phyloP scores from a whole-genome alignment of 2,113 vertebrate genomes.

The Microcebus tavaratra region DNA sequence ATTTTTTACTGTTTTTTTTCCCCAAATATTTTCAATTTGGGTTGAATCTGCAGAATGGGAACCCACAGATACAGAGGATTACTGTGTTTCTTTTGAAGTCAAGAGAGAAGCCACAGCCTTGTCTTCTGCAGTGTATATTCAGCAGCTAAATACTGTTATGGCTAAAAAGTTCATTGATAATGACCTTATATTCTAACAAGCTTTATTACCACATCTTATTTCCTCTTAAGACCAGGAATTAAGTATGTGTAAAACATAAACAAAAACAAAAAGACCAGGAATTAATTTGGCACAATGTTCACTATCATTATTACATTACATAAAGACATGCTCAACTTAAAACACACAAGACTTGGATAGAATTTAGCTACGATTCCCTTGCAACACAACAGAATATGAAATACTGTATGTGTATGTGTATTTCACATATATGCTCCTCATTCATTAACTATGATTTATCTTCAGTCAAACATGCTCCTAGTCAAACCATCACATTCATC shows the following conservation, averaged over 20 bases:
- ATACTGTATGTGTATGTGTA: not conserved
- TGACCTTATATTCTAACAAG: not conserved
- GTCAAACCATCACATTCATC: not conserved
- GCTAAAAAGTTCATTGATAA: not conserved
- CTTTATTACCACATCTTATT: not conserved
- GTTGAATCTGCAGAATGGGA: too few relatives aligned
- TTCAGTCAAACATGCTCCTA: not conserved
- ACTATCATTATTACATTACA: not conserved
- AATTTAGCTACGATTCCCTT: not conserved
- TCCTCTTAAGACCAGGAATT: slow-evolving; percentile 32
- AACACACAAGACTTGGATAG: not conserved
- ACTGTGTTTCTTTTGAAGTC: not conserved
- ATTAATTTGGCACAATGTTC: not conserved
- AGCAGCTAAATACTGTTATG: not conserved
- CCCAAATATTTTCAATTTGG: too few relatives aligned
- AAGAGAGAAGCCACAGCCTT: not conserved
- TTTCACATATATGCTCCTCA: not conserved
- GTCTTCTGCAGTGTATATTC: not conserved
- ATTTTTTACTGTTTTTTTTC: too few relatives aligned
- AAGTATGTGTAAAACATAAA: not conserved
- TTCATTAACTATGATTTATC: not conserved
- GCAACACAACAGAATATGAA: not conserved
- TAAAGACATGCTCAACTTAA: not conserved
- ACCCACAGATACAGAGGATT: too few relatives aligned
- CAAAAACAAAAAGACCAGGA: not conserved